These are phyloP conservation scores for Pholis gunnellus DNA, from an alignment of 2,113 vertebrate species.

Conservation along the genomic window DNA sequence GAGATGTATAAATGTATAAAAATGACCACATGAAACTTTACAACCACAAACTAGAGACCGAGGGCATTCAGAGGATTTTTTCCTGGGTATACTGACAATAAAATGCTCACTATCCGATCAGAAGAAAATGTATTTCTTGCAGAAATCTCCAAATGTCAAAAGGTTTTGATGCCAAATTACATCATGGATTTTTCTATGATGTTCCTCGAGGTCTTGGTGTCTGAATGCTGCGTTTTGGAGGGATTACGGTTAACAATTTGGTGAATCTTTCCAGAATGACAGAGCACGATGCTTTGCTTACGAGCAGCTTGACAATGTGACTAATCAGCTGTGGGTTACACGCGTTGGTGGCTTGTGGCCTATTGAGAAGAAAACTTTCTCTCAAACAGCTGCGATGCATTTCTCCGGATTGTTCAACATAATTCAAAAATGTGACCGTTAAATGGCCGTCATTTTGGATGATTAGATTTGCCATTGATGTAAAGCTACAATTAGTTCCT, in stretches of 20 bases:
- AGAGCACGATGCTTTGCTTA: not conserved
- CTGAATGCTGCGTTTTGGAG: no score
- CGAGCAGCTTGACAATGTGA: slow-evolving; percentile 19
- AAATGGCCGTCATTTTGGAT: not conserved
- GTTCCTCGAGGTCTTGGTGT: no score
- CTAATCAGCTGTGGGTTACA: slow-evolving; percentile 34
- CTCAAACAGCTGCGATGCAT: not conserved
- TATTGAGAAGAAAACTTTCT: not conserved
- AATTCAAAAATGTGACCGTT: not conserved
- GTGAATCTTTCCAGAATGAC: not conserved
- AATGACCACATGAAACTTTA: no score
- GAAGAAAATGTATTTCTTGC: no score
- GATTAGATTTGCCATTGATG: not conserved
- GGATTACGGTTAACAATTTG: not conserved
- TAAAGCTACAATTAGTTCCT: not conserved
- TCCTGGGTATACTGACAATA: no score
- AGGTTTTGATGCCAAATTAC: no score
- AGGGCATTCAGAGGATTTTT: no score
- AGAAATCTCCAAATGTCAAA: no score
- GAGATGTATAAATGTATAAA: no score
- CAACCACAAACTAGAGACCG: no score
- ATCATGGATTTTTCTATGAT: no score
- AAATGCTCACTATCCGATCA: no score
- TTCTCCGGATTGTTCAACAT: not conserved
- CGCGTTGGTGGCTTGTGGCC: not conserved